Evolutionary conservation across 2,888 invertebrate species (phyloP).

Genomic region (Gibbula magus): DNA sequence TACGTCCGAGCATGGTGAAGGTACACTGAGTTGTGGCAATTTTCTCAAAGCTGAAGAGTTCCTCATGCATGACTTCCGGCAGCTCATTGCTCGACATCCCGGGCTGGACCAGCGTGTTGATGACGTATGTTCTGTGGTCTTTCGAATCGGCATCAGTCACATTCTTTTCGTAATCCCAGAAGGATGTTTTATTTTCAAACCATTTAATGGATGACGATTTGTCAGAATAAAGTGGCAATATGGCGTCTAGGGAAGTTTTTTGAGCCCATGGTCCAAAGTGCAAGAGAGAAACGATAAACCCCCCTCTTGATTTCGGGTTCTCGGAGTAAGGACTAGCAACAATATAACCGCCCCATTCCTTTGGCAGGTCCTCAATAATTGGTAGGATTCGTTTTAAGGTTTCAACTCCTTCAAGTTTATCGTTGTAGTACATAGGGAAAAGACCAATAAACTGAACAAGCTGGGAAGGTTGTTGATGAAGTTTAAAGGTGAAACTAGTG

Average conservation of each 20-base stretch:
- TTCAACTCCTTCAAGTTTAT: background rate
- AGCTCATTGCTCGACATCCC: background rate
- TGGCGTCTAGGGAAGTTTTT: background rate
- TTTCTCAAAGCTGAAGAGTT: background rate
- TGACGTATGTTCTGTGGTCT: conserved; percentile 21
- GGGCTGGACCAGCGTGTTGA: background rate
- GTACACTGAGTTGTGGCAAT: background rate
- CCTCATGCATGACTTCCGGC: background rate
- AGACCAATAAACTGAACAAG: background rate
- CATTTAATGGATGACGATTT: background rate
- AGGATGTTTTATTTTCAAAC: conserved; percentile 23
- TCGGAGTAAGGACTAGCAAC: background rate
- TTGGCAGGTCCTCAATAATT: conserved; percentile 31
- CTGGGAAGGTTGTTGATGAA: conserved; percentile 25
- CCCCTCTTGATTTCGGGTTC: background rate
- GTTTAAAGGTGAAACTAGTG: conserved; percentile 38
- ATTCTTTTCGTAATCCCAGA: conserved; percentile 43
- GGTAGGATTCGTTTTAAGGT: background rate
- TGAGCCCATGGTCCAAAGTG: background rate
- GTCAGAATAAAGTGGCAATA: background rate
- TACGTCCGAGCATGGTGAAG: background rate
- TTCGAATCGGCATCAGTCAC: conserved; percentile 22
- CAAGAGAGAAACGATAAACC: background rate
- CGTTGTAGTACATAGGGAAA: background rate
- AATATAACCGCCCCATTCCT: conserved; percentile 46